Base-by-base conservation (phyloP, 2,113 vertebrate species). In the Lethenteron camtschaticum region DNA sequence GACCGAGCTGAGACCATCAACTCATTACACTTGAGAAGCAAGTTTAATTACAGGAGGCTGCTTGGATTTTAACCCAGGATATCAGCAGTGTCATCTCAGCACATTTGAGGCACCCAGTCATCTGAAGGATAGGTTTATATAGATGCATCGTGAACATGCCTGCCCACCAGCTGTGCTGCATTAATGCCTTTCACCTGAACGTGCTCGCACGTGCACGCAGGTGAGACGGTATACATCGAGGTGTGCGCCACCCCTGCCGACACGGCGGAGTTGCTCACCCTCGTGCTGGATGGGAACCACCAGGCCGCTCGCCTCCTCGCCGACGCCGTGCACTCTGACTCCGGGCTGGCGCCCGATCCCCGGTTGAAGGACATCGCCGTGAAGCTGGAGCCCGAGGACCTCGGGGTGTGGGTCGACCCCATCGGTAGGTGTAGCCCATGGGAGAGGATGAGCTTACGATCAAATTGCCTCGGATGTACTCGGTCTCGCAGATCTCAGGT, bases 381-480 rank as follows among this genome's bases (percentile, higher is more conserved):
- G n/a, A 20, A 66, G n/a, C n/a, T 16, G 63, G n/a, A n/a, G 63
- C 63, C 63, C 63, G 75, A 74, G 7, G 79, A 82, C 66, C 69
- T 85, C 68, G 81, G 75, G 70, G 76, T 86, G 71, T 85, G 82
- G 85, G 84, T 83, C 3, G 83, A 85, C 76, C 83, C 83, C 55
- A 83, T 81, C 11, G 82, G 84, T 87, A 79, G 20, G 55, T 68
- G 41, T 14, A 20, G 57, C 41, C 4, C 41, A 41, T 41, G 41
- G 41, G 41, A 41, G 41, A 41, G 41, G 41, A 41, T 5, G 41
- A 41, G 41, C 41, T 7, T 7, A 41, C 41, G 41, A 41, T 41
- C 4, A 41, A 41, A 41, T 41, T 41, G 41, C 41, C 41, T 41
- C 41, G 41, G 41, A 41, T 41, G 4, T 41, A 41, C 41, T 41